Conservation (phyloP, 2,888 invertebrate species). For the Pterostichus niger region DNA sequence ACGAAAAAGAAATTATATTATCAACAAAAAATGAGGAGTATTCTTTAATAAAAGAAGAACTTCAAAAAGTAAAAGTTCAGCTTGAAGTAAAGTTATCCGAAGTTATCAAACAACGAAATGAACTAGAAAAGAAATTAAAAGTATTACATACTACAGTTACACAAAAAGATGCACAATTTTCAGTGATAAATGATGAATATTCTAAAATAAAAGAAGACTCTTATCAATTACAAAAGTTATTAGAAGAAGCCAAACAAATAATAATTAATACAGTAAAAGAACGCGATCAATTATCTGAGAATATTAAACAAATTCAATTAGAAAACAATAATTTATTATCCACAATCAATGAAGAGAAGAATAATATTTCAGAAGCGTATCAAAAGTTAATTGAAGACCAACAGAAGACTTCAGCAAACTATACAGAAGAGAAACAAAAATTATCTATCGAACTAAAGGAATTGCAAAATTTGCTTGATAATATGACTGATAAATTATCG, state of each 20-base stretch:
- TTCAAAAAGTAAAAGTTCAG: slow-evolving; percentile 68
- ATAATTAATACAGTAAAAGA: slow-evolving; percentile 1
- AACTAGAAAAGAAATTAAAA: slow-evolving; percentile 47
- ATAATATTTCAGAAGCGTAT: slow-evolving; percentile 6
- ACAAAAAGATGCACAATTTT: slow-evolving; percentile 64
- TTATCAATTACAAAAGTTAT: slow-evolving; percentile 69
- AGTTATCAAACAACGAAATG: slow-evolving; percentile 68
- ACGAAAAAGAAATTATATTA: slow-evolving; percentile 67
- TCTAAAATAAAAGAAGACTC: slow-evolving; percentile 67
- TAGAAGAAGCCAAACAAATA: slow-evolving; percentile 66
- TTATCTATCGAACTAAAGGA: slow-evolving; percentile 38
- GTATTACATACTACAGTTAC: slow-evolving; percentile 63
- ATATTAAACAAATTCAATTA: slow-evolving; percentile 17
- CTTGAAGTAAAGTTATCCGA: slow-evolving; percentile 67
- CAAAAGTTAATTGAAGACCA: slow-evolving; percentile 39
- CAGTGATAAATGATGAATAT: slow-evolving; percentile 43
- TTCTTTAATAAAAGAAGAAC: slow-evolving; percentile 67
- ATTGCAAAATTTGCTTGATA: slow-evolving; percentile 27
- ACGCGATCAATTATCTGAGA: slow-evolving; percentile 21
- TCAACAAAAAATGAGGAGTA: slow-evolving; percentile 70
- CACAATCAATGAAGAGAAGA: slow-evolving; percentile 24
- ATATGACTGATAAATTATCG: slow-evolving; percentile 39
- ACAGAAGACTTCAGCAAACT: not conserved
- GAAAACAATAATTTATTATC: slow-evolving; percentile 24
- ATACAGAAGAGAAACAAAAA: slow-evolving; percentile 24